Conservation (phyloP, 2,888 invertebrate species). For the Herminia tarsipennalis region DNA sequence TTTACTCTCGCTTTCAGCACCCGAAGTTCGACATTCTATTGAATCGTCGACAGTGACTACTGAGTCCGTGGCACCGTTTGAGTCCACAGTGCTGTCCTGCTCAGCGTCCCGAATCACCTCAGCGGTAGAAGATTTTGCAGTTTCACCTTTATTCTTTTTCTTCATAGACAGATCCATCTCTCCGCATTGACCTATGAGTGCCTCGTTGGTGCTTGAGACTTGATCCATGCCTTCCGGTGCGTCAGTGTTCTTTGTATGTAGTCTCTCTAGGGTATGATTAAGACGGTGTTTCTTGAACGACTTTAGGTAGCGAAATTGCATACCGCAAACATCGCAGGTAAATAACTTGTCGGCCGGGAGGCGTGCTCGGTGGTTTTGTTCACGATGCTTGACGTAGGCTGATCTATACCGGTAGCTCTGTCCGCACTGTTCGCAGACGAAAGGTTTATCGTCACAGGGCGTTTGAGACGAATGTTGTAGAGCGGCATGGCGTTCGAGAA, state of each 20-base stretch:
- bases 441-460: conserved; percentile 92
- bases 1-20: conserved; percentile 72
- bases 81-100: conserved; percentile 91
- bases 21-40: conserved; percentile 76
- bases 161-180: conserved; percentile 87
- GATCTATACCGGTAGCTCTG: conserved; percentile 95
- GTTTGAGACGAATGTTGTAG: conserved; percentile 91
- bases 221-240: conserved; percentile 86
- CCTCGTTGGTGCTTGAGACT: conserved; percentile 90
- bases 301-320: conserved; percentile 96
- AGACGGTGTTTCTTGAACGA: conserved; percentile 96
- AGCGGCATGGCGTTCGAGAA: conserved; percentile 93
- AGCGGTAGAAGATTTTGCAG: conserved; percentile 76
- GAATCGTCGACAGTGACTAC: conserved; percentile 78
- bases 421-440: conserved; percentile 96
- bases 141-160: conserved; percentile 69
- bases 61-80: conserved; percentile 83
- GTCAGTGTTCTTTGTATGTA: conserved; percentile 89
- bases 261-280: conserved; percentile 93
- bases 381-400: conserved; percentile 90
- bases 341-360: conserved; percentile 95
- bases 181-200: conserved; percentile 82
- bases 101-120: conserved; percentile 84
- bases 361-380: conserved; percentile 95
- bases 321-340: conserved; percentile 96